A percentile compares a stretch with the other conserved stretches of the same genome.
Evolutionary conservation across 1,140 invertebrate species (phyloP).

Genomic region (Drosophila gunungcola): DNA sequence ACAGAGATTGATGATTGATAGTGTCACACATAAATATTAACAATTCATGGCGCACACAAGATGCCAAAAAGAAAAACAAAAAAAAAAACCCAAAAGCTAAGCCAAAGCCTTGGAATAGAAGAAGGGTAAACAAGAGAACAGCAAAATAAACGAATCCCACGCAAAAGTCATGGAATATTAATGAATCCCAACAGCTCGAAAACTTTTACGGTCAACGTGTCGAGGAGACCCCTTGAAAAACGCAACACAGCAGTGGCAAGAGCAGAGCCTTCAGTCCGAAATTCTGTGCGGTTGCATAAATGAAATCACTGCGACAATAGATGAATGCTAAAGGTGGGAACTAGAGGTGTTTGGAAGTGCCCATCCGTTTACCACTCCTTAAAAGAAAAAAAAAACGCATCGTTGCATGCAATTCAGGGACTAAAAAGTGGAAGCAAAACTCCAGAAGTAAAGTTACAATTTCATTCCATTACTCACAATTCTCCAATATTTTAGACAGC

Average conservation of each 20-base stretch:
- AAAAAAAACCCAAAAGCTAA: conserved; percentile 25
- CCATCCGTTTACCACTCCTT: neutral
- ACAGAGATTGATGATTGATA: conserved; percentile 75
- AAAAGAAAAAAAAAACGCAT: conserved; percentile 12
- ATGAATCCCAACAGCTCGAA: conserved; percentile 40
- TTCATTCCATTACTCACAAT: neutral
- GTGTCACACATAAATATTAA: conserved; percentile 76
- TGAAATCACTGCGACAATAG: conserved; percentile 32
- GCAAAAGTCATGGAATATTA: conserved; percentile 74
- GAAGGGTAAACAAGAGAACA: conserved; percentile 23
- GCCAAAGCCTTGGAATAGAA: conserved; percentile 17
- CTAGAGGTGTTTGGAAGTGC: neutral
- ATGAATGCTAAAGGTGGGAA: neutral
- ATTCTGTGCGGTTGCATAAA: conserved; percentile 40
- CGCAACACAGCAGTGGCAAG: conserved; percentile 18
- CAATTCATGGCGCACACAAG: conserved; percentile 73
- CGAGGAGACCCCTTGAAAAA: conserved; percentile 40
- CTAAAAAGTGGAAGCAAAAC: conserved; percentile 1
- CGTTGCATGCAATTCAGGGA: conserved; percentile 17
- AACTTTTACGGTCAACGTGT: conserved; percentile 45
- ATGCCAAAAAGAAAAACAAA: conserved; percentile 13
- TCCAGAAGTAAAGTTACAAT: conserved; percentile 13
- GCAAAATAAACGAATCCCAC: conserved; percentile 50
- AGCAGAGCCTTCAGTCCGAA: conserved; percentile 4
- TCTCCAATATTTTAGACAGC: too few relatives aligned